Base-by-base conservation (phyloP, 2,113 vertebrate species). In the Panurus biarmicus region DNA sequence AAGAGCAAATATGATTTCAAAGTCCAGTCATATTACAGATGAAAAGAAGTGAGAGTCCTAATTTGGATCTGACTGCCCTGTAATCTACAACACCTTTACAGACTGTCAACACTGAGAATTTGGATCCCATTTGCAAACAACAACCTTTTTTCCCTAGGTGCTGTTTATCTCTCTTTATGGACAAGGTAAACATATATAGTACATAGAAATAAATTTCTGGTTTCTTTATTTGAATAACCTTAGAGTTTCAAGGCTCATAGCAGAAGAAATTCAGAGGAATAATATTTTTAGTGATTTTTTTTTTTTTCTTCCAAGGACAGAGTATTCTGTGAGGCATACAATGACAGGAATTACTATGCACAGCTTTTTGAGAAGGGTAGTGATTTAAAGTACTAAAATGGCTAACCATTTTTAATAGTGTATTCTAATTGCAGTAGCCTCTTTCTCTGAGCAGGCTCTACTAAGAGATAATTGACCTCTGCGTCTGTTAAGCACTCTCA, bases 381-480 rank as follows among this genome's bases (percentile, higher is more conserved):
- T 92, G 80, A 92, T 93, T 95, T 96, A 85, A 93, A 94, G 95
- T 86, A 93, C 67, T 76, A 73, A 94, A 95, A 92, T 78, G 75
- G 78, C 85, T 89, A 94, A 92, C 48, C 71, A 78, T 91, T 95
- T 95, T 92, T 86, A 95, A 87, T 82, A 92, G 89, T 84, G 56
- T 89, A 62, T 91, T 92, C 78, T 96, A 96, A 96, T 91, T 96
- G 88, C 88, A 87, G 62, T 92, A 96, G 87, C 82, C 76, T 95
- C 82, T 95, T 94, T 94, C 85, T 93, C 86, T 93, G 65, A 93
- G 76, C 94, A 90, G 86, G 78, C 84, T 89, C 77, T 95, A 56
- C 91, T 93, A 92, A 93, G 90, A 96, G 86, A 96, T 96, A 96
- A 96, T 96, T 96, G 95, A 97, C 96, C 96, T 96, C 94, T 96